Evolutionary conservation across 2,113 vertebrate genomes (phyloP).

Genomic region (Oreochromis tanganicae): DNA sequence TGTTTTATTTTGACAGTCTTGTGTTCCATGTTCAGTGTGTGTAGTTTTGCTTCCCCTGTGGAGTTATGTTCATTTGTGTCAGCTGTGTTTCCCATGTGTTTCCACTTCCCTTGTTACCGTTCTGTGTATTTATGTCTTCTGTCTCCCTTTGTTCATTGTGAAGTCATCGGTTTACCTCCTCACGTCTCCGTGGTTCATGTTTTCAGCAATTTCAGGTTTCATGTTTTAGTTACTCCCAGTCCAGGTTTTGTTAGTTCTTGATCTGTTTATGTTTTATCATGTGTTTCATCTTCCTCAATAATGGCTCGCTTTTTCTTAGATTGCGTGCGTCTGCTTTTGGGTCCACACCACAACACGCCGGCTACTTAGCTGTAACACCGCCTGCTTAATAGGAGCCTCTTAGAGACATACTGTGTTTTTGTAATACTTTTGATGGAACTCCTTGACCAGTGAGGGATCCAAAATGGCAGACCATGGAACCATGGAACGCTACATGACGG

Average conservation of each 20-base stretch:
- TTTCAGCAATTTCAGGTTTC: not conserved
- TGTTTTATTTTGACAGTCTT: not conserved
- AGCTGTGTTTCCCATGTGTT: not conserved
- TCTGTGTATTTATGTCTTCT: not conserved
- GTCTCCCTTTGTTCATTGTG: not conserved
- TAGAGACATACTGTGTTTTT: not conserved
- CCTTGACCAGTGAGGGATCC: not conserved
- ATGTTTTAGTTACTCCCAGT: not conserved
- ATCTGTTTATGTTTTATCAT: not conserved
- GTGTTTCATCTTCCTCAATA: not conserved
- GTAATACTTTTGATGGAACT: not conserved
- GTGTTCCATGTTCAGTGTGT: not conserved
- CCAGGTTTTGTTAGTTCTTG: not conserved
- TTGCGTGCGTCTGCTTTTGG: too few species aligned
- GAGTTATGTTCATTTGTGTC: not conserved
- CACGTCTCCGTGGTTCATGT: not conserved
- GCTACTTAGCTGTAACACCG: not conserved
- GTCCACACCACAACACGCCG: not conserved
- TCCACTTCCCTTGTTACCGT: not conserved
- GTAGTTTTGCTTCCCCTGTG: not conserved
- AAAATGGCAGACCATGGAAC: not conserved
- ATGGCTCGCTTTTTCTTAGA: not conserved
- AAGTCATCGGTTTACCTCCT: not conserved
- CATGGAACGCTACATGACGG: not conserved
- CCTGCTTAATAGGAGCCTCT: not conserved